Conservation (phyloP, 2,797 vertebrate genomes). For the Molossus alvarezi region DNA sequence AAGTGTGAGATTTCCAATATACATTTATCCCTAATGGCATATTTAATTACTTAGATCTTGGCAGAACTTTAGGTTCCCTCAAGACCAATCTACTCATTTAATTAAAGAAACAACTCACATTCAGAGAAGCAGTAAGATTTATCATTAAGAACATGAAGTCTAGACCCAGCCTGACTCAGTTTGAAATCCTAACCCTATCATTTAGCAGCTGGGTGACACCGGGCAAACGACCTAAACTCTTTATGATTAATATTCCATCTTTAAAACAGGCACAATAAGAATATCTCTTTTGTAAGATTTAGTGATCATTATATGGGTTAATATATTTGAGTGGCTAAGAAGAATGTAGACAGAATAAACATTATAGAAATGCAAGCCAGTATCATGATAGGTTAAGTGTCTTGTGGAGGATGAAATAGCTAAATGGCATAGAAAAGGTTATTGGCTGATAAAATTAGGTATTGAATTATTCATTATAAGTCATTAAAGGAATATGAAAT, state of each 20-base stretch:
- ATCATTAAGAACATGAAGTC: neutral
- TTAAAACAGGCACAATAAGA: constrained; percentile 49
- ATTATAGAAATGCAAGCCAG: neutral
- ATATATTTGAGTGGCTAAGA: neutral
- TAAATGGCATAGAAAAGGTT: neutral
- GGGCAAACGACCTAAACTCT: neutral
- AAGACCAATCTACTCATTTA: neutral
- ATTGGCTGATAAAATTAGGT: neutral
- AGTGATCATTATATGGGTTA: constrained; percentile 7
- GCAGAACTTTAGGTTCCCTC: neutral
- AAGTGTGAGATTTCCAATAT: neutral
- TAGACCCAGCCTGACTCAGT: neutral
- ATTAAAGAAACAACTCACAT: constrained; percentile 26
- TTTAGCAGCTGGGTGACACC: neutral
- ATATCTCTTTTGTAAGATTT: neutral
- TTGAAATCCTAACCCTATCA: neutral
- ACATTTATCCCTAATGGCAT: neutral
- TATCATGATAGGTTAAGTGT: neutral
- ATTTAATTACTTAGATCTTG: constrained; percentile 14
- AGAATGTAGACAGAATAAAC: neutral
- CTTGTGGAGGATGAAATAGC: neutral
- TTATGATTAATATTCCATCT: neutral
- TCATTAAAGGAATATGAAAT: constrained; percentile 13
- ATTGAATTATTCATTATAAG: neutral
- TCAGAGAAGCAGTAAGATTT: neutral